Evolutionary conservation across 2,113 vertebrate genomes (phyloP), one percentile per base, ranked within the genome.

Genomic region (Oncorhynchus keta): DNA sequence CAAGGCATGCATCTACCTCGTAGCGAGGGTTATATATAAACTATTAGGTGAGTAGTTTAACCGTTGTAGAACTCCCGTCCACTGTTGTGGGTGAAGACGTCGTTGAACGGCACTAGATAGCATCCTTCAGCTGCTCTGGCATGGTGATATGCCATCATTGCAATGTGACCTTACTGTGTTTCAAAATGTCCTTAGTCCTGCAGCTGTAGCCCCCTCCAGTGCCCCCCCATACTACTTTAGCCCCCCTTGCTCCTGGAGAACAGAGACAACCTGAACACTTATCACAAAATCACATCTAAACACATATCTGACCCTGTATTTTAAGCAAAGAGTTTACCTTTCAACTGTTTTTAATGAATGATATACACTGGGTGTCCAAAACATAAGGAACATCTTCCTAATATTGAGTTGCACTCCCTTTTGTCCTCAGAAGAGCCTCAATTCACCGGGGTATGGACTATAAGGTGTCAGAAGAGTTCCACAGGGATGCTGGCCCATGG

Each of bases 91-190:
- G 13, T 66, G 66, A 67, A 18, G 9, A 57, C n/a, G 5, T 48
- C 75, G 64, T 66, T 73, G 62, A 73, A n/a, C 49, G 35, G 32
- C 28, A 61, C 70, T 48, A 70, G 70, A 65, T 72, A 65, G 72
- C 48, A 77, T 61, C 68, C 69, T 72, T 55, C n/a, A 67, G 18
- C 77, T 66, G 35, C 72, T 22, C 69, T 81, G 72, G 78, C 75
- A 18, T 22, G 30, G 24, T 61, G 59, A 69, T 72, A 51, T 48
- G 70, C 64, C 70, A 75, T 51, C 11, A 16, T 51, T 16, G 49
- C 49, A 51, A 24, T 68, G 57, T 61, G 80, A 87, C 84, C 81
- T 84, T 87, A 86, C 70, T 61, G 35, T 62, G 79, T 87, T 89
- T 81, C 87, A 82, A 20, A 72, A 66, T 62, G 69, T 61, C 26